These are phyloP conservation scores for Murina feae DNA, from an alignment of 2,113 vertebrate genomes.

Conservation along the genomic window DNA sequence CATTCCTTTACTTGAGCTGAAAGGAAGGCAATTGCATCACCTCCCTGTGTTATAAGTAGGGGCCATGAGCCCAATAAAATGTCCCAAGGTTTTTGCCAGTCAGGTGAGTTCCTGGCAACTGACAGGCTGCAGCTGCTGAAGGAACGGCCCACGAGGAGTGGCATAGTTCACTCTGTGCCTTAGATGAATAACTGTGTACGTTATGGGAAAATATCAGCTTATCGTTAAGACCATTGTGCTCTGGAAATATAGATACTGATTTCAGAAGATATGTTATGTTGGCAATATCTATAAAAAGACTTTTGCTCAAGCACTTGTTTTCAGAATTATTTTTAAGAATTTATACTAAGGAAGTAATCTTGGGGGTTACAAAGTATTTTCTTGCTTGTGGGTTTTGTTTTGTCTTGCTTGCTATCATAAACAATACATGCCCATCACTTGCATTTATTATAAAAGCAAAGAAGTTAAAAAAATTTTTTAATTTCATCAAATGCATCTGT, in stretches of 20 bases:
- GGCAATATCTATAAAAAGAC: background rate
- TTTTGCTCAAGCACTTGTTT: background rate
- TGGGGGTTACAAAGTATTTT: background rate
- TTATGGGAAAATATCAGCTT: background rate
- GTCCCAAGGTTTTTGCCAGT: background rate
- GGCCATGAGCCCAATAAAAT: background rate
- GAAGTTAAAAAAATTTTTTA: background rate
- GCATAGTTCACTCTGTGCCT: background rate
- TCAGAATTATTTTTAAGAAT: background rate
- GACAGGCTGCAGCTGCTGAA: background rate
- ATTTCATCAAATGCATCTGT: background rate
- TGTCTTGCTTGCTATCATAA: background rate
- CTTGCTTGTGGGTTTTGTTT: background rate
- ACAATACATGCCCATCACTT: background rate
- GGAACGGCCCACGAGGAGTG: background rate
- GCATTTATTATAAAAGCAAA: background rate
- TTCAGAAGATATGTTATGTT: background rate
- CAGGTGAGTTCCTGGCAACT: background rate
- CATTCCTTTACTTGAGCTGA: background rate
- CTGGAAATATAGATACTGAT: background rate
- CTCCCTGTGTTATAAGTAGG: background rate
- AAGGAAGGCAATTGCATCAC: background rate
- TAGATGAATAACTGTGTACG: background rate
- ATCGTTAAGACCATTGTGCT: background rate
- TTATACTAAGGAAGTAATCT: background rate